phyloP scores from a whole-genome alignment of 2,888 invertebrate genomes.

The Temnothorax rugatulus region DNA sequence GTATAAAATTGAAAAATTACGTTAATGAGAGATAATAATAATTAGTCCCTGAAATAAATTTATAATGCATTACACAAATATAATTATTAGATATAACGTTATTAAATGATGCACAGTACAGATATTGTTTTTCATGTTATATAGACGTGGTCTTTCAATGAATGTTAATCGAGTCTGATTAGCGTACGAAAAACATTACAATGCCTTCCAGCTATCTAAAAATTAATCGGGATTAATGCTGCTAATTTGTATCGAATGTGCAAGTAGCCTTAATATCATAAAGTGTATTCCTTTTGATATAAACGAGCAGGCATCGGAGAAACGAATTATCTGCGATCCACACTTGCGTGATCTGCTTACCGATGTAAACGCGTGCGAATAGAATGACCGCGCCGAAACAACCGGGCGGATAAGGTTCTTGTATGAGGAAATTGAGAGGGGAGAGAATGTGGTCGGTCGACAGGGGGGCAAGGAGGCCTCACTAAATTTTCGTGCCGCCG shows the following conservation, averaged over 20 bases:
- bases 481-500: constrained; percentile 80
- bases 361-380: constrained; percentile 75
- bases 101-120: not conserved
- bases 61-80: not conserved
- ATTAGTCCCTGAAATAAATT: not conserved
- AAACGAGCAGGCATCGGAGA: not conserved
- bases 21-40: not conserved
- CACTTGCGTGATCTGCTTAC: constrained; percentile 67
- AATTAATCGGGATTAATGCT: constrained; percentile 20
- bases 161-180: not conserved
- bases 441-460: constrained; percentile 84
- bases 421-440: constrained; percentile 79
- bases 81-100: not conserved
- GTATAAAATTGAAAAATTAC: not conserved
- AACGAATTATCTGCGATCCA: constrained; percentile 12
- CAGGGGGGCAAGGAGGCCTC: constrained; percentile 79
- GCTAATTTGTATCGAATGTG: constrained; percentile 7
- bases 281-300: not conserved
- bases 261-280: not conserved
- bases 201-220: not conserved
- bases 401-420: constrained; percentile 78
- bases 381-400: constrained; percentile 73
- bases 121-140: constrained; percentile 1
- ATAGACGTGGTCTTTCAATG: not conserved
- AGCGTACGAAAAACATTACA: not conserved